Percentiles rank a stretch among this genome's conserved stretches.
These are phyloP conservation scores for Syngnathus typhle DNA, from an alignment of 2,113 vertebrate species.

Conservation along the genomic window DNA sequence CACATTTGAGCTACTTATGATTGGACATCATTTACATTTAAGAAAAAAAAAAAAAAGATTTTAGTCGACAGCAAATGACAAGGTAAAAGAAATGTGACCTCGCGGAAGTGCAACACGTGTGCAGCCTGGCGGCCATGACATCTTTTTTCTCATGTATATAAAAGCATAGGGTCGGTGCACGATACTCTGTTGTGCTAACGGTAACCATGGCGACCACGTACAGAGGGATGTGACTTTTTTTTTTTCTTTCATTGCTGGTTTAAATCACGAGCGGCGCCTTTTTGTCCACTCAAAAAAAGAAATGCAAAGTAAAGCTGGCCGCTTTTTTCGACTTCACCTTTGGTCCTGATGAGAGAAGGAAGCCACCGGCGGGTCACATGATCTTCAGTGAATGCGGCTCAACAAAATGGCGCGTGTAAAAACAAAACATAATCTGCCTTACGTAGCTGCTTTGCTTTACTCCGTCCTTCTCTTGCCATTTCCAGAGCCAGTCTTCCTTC, in stretches of 20 bases:
- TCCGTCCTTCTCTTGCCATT: conserved; percentile 7
- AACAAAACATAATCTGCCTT: not conserved
- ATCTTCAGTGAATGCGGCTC: not conserved
- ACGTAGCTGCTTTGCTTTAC: not conserved
- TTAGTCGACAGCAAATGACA: too few species aligned
- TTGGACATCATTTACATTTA: not conserved
- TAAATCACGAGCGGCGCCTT: conserved; percentile 2
- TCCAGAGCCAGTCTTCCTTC: conserved; percentile 22
- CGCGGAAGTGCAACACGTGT: not conserved
- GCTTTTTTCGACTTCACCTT: not conserved
- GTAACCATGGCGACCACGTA: conserved; percentile 22
- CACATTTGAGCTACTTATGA: not conserved
- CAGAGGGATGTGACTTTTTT: conserved; percentile 1
- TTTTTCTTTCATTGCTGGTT: conserved; percentile 9
- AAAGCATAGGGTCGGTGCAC: conserved; percentile 18
- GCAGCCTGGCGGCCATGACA: conserved; percentile 11
- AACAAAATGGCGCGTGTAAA: not conserved
- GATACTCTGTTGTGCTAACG: conserved; percentile 1
- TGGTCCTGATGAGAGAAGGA: not conserved
- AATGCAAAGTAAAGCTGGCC: not conserved
- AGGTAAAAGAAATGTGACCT: not conserved
- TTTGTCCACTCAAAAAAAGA: not conserved
- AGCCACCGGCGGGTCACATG: not conserved
- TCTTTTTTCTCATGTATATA: conserved; percentile 19
- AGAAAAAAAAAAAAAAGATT: not conserved